Conservation (phyloP, 2,888 invertebrate species). For the Orchestes rusci region DNA sequence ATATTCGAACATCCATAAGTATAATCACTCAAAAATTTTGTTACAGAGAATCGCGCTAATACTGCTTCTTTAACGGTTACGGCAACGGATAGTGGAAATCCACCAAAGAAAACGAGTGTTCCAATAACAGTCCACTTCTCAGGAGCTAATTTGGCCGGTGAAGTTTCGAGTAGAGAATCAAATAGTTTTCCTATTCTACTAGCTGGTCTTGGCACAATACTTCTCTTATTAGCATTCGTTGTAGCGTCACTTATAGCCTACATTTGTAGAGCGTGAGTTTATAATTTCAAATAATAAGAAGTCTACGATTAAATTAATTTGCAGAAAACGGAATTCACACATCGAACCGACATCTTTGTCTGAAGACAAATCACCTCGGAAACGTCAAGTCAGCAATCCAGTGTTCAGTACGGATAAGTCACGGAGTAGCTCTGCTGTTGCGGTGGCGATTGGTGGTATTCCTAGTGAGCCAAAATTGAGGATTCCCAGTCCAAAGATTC, state of each 20-base stretch:
- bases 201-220: constrained; percentile 62
- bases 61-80: constrained; percentile 70
- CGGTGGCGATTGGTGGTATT: constrained; percentile 39
- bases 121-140: constrained; percentile 60
- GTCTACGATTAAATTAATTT: too few relatives aligned
- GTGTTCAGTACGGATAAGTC: constrained; percentile 36
- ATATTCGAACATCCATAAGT: neutral
- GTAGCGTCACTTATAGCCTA: constrained; percentile 69
- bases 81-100: constrained; percentile 76
- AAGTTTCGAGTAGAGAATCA: constrained; percentile 4
- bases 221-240: constrained; percentile 66
- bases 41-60: constrained; percentile 41
- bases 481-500: constrained; percentile 44
- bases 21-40: too few relatives aligned
- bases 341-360: constrained; percentile 2
- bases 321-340: constrained; percentile 32
- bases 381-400: constrained; percentile 36
- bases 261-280: constrained; percentile 68
- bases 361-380: constrained; percentile 16
- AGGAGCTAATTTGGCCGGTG: constrained; percentile 32
- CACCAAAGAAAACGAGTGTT: constrained; percentile 69
- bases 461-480: constrained; percentile 42
- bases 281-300: too few relatives aligned
- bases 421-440: constrained; percentile 5
- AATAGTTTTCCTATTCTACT: constrained; percentile 39